Conservation (phyloP, 2,797 vertebrate species). For the Characodon lateralis region DNA sequence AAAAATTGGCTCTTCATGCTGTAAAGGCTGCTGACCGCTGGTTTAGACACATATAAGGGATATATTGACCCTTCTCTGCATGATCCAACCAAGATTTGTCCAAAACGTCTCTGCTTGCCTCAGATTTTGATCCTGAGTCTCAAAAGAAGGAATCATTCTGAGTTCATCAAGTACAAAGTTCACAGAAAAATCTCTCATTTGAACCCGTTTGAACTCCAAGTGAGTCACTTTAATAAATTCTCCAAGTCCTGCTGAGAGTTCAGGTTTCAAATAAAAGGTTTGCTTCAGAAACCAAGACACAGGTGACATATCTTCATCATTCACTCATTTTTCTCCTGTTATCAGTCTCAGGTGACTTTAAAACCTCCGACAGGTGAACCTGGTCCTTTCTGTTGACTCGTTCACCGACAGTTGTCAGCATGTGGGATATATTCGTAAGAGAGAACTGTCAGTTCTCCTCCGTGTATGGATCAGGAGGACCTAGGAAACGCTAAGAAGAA, state of each 20-base stretch:
- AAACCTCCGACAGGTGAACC: neutral
- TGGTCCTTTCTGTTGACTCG: neutral
- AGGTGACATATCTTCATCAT: neutral
- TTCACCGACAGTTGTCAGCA: neutral
- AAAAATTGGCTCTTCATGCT: too few species aligned
- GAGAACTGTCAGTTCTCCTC: neutral
- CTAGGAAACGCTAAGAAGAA: too few species aligned
- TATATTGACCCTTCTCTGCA: neutral
- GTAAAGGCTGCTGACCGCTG: too few species aligned
- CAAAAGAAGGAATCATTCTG: neutral
- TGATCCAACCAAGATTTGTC: neutral
- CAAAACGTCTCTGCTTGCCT: neutral
- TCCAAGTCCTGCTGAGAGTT: neutral
- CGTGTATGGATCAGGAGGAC: too few species aligned
- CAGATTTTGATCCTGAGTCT: neutral
- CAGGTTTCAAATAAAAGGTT: neutral
- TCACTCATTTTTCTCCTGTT: too few species aligned
- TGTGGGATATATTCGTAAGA: neutral
- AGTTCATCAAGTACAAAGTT: neutral
- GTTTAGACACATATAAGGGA: neutral
- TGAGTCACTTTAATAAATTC: neutral
- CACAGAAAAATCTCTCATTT: neutral
- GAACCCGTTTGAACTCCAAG: neutral
- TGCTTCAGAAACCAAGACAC: neutral
- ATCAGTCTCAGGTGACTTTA: neutral